A percentile compares a stretch with the other conserved stretches of the same genome.
Conservation (phyloP, 2,797 vertebrate species). For the Chanos chanos region DNA sequence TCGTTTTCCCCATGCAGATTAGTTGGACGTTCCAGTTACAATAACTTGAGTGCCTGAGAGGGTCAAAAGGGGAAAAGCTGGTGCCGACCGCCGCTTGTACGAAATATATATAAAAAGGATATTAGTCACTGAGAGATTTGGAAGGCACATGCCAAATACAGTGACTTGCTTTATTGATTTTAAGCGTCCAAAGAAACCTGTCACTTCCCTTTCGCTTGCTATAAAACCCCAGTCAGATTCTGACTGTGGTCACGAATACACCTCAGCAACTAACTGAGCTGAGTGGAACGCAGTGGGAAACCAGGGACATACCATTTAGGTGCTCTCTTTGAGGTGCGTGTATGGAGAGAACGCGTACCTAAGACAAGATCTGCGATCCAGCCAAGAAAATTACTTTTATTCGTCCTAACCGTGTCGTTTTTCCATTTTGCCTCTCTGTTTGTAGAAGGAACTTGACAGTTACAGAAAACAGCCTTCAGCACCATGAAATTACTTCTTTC, state of each 20-base stretch:
- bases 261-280: conserved; percentile 19
- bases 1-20: conserved; percentile 6
- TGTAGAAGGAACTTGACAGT: conserved; percentile 15
- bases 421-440: background rate
- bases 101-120: conserved; percentile 27
- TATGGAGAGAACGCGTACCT: conserved; percentile 45
- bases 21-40: conserved; percentile 17
- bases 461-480: conserved; percentile 23
- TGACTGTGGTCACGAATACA: conserved; percentile 30
- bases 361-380: conserved; percentile 32
- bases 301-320: no score
- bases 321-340: no score
- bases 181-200: conserved; percentile 54
- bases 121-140: conserved; percentile 57
- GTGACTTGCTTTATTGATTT: conserved; percentile 55
- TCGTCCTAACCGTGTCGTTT: background rate
- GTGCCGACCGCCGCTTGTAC: background rate
- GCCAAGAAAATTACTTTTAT: conserved; percentile 23
- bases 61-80: conserved; percentile 1
- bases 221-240: conserved; percentile 63
- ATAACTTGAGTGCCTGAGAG: background rate
- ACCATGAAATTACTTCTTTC: conserved; percentile 80
- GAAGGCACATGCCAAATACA: conserved; percentile 51
- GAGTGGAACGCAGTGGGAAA: conserved; percentile 28
- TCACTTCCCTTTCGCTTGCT: conserved; percentile 60